A percentile compares a stretch with the other conserved stretches of the same genome.
These are phyloP conservation scores for Scytalopus superciliaris DNA, from an alignment of 2,113 vertebrate genomes.

Conservation along the genomic window DNA sequence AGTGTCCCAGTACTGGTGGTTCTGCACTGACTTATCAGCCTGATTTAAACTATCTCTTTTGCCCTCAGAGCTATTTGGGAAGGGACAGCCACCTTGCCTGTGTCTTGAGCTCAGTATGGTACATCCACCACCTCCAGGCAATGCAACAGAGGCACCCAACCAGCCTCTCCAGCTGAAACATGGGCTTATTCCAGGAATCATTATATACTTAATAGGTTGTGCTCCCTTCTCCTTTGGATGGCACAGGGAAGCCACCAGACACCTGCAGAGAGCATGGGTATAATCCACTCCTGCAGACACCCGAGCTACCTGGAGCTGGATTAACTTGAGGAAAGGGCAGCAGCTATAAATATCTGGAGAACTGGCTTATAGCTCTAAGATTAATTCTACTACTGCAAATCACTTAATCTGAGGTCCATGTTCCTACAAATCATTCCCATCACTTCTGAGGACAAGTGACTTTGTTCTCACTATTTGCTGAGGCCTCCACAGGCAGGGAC, in stretches of 20 bases:
- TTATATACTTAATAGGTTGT: background rate
- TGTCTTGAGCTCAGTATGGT: fast-evolving
- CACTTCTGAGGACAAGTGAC: background rate
- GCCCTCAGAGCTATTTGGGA: background rate
- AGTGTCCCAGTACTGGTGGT: fast-evolving
- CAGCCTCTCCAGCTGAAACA: background rate
- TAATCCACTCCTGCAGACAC: background rate
- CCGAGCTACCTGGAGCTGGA: fast-evolving
- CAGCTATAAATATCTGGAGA: background rate
- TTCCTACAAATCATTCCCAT: background rate
- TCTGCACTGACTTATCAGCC: background rate
- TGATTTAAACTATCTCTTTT: background rate
- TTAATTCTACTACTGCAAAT: background rate
- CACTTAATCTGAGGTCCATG: background rate
- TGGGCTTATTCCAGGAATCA: background rate
- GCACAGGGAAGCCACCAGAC: background rate
- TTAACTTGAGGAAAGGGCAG: background rate
- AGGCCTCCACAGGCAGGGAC: background rate
- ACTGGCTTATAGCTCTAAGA: background rate
- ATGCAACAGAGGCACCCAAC: background rate
- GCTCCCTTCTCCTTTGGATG: background rate
- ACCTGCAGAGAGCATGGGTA: background rate
- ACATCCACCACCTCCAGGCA: background rate
- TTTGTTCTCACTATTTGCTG: background rate
- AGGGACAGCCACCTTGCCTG: background rate